These are phyloP conservation scores for Dasyurus viverrinus DNA, from an alignment of 2,113 vertebrate genomes.

Conservation along the genomic window DNA sequence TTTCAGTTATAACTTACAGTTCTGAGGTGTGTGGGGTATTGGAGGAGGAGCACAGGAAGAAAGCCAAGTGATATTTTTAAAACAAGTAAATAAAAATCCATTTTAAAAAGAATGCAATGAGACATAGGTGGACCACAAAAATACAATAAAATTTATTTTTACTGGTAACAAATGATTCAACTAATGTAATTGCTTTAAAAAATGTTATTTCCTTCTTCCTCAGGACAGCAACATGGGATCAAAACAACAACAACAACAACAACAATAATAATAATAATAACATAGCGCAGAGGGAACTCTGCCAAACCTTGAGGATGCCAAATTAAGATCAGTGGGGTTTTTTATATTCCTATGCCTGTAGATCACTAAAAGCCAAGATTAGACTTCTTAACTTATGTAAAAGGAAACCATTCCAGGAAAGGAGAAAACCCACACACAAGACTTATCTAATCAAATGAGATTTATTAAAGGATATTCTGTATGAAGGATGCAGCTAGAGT, in stretches of 20 bases:
- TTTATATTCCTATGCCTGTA: no score
- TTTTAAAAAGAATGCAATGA: not conserved
- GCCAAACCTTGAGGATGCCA: no score
- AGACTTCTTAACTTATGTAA: no score
- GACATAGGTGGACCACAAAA: not conserved
- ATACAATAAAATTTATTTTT: not conserved
- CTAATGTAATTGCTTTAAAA: not conserved
- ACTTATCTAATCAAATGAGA: not conserved
- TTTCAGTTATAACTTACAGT: not conserved
- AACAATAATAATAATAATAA: no score
- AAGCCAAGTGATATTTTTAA: not conserved
- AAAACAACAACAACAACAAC: no score
- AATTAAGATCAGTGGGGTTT: no score
- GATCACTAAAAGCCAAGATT: no score
- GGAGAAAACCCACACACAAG: no score
- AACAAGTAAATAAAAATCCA: not conserved
- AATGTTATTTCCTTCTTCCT: not conserved
- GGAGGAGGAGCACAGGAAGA: not conserved
- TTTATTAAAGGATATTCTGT: not conserved
- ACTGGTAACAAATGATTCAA: not conserved
- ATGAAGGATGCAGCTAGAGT: not conserved
- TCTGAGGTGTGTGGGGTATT: not conserved
- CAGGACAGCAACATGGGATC: no score
- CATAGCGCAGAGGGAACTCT: no score
- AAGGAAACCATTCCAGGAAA: no score